Evolutionary conservation across 30 jellyfish, hydroid and myxozoan genomes (phyloP), one percentile per base, ranked within the genome.

Genomic region (Cassiopea andromeda): DNA sequence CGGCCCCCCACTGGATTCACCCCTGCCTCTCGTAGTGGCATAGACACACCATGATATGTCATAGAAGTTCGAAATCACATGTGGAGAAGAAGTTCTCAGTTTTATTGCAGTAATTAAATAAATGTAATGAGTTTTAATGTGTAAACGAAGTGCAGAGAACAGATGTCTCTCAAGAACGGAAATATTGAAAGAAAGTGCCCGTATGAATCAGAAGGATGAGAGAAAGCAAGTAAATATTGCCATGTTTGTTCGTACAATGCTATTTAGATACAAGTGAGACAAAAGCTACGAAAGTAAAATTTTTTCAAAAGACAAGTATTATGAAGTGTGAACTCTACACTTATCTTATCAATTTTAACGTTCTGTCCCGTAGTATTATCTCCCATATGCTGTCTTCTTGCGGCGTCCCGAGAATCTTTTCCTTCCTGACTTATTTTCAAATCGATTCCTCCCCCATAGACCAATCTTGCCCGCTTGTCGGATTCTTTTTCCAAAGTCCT

Each of bases 381-480:
- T 61, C 14, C 7, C 73, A 14, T 61, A 61, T 8, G 49, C 79
- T 18, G 79, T 70, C 79, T 70, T 70, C 19, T 19, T 70, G 27
- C 79, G 18, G 16, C 43, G n/a, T 3, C 8, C 79, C 48, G 16
- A 5, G 15, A 7, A 8, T 44, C 71, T 81, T 72, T 85, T 73
- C 59, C 94, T 68, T 27, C 81, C 96, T 90, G 91, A 88, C 87
- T 66, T 54, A 1, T 87, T 85, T 27, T 74, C 85, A 16, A 47
- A 38, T 8, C 77, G 38, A 15, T 60, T 48, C n/a, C 83, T 54
- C 60, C 97, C 92, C 97, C 97, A 89, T 43, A 89, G 84, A n/a
- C 92, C 92, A 71, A 68, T 78, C 73, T 75, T 61, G 27, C 75
- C 71, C 6, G 82, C 3, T 27, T 43, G 6, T 10, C 7, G 49